Conservation (phyloP, 2,113 vertebrate genomes). For the Tetrax tetrax region DNA sequence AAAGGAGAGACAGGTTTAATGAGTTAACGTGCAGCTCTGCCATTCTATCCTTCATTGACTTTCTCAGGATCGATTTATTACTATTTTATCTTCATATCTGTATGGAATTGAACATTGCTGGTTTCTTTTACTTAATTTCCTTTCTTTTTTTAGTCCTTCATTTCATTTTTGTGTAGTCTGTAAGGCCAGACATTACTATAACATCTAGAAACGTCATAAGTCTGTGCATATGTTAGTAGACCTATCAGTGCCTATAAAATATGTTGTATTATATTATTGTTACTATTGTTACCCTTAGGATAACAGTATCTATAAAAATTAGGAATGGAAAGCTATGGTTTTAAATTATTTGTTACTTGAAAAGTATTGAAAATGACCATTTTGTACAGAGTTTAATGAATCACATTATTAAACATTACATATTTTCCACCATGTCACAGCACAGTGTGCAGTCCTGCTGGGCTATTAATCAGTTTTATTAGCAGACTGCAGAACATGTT, state of each 20-base stretch:
- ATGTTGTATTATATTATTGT: neutral
- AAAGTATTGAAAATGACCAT: neutral
- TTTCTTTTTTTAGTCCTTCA: neutral
- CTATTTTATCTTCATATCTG: neutral
- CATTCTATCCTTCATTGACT: neutral
- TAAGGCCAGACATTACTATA: neutral
- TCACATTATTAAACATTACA: neutral
- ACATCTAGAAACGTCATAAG: neutral
- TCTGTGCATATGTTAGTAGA: neutral
- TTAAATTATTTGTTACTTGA: neutral
- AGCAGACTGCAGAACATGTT: neutral
- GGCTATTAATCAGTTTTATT: neutral
- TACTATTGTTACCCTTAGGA: neutral
- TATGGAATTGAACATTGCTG: neutral
- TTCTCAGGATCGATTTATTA: neutral
- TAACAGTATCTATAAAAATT: neutral
- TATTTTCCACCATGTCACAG: neutral
- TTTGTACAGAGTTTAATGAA: neutral
- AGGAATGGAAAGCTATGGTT: neutral
- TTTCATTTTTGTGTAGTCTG: neutral
- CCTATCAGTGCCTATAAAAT: neutral
- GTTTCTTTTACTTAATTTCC: neutral
- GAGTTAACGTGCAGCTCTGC: neutral
- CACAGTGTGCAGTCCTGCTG: neutral
- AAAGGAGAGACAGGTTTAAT: neutral